phyloP scores from a whole-genome alignment of 2,888 invertebrate species.

The Rhogogaster chlorosoma region DNA sequence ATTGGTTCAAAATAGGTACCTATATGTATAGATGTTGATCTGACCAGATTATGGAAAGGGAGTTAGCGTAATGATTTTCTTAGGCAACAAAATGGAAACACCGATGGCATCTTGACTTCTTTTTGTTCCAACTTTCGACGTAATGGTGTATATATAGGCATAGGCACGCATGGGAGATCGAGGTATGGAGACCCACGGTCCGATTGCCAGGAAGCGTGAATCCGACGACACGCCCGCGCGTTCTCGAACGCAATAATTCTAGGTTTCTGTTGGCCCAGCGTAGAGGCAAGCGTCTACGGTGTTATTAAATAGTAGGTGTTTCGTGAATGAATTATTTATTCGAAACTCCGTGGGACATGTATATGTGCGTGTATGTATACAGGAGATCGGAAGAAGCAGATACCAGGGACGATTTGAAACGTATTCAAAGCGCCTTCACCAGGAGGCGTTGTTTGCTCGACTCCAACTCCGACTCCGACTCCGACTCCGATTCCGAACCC shows the following conservation, averaged over 20 bases:
- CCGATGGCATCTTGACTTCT: neutral
- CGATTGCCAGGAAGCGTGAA: slow-evolving; percentile 52
- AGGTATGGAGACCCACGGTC: slow-evolving; percentile 9
- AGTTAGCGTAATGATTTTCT: neutral
- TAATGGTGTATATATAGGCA: neutral
- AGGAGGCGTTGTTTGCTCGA: slow-evolving; percentile 45
- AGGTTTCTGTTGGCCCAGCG: slow-evolving; percentile 45
- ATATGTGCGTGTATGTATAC: neutral
- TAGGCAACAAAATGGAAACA: neutral
- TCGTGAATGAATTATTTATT: slow-evolving; percentile 50
- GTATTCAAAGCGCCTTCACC: slow-evolving; percentile 21
- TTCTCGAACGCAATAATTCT: slow-evolving; percentile 45
- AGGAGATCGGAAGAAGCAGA: slow-evolving; percentile 43
- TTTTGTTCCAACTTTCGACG: neutral
- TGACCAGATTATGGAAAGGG: neutral
- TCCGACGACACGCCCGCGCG: slow-evolving; percentile 50
- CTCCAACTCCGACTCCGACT: neutral
- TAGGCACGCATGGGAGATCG: neutral
- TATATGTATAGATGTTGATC: neutral
- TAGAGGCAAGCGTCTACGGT: neutral
- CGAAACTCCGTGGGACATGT: neutral
- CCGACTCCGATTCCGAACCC: neutral
- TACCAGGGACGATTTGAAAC: slow-evolving; percentile 6
- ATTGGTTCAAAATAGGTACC: neutral
- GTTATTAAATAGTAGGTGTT: slow-evolving; percentile 52